These are phyloP conservation scores for Trochalopteron elliotii DNA, from an alignment of 2,113 vertebrate species.

Conservation along the genomic window DNA sequence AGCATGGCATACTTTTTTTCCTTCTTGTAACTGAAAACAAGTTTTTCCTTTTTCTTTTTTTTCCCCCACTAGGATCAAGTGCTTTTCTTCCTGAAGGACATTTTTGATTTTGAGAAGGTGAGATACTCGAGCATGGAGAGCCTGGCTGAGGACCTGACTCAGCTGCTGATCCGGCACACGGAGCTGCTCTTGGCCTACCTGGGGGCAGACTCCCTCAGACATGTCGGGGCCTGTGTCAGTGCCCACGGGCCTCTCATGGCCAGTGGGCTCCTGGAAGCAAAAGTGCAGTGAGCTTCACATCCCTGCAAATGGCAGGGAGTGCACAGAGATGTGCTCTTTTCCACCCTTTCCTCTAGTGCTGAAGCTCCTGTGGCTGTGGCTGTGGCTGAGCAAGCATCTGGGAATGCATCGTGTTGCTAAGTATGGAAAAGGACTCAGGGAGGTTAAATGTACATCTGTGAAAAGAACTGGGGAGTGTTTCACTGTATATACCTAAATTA, in stretches of 20 bases:
- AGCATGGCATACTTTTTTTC: background rate
- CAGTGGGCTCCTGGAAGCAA: constrained; percentile 72
- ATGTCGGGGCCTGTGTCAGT: constrained; percentile 58
- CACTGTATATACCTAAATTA: constrained; percentile 20
- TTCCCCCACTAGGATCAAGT: constrained; percentile 84
- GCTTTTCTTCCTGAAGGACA: constrained; percentile 92
- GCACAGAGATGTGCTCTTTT: background rate
- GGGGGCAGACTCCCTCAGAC: constrained; percentile 72
- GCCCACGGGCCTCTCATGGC: constrained; percentile 52
- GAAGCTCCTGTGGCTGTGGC: background rate
- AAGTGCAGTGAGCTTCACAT: constrained; percentile 67
- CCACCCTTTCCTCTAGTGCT: background rate
- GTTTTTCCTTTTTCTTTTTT: background rate
- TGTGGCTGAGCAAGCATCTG: background rate
- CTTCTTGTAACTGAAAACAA: background rate
- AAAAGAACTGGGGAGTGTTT: background rate
- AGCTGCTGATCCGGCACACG: constrained; percentile 82
- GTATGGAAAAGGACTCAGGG: constrained; percentile 73
- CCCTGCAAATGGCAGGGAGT: background rate
- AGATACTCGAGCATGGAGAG: constrained; percentile 85
- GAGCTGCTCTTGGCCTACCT: constrained; percentile 85
- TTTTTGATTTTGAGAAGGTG: constrained; percentile 96
- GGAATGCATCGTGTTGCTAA: background rate
- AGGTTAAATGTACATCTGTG: constrained; percentile 1
- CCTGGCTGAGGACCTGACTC: constrained; percentile 88